These are phyloP conservation scores for Oceanites oceanicus DNA, from an alignment of 2,113 vertebrate genomes.

Conservation along the genomic window DNA sequence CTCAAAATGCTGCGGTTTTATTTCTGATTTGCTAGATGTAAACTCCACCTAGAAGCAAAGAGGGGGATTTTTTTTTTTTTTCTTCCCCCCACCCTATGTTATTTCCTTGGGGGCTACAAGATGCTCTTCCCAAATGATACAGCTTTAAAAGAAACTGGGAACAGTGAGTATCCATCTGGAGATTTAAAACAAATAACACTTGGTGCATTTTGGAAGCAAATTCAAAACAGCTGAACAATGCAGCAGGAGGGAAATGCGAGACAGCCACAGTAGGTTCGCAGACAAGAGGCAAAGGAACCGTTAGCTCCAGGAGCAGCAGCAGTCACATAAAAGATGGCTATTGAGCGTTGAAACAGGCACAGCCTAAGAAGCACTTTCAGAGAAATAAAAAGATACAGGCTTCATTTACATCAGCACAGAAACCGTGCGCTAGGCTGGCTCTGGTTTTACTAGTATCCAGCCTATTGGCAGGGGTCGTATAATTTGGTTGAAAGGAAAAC, in stretches of 20 bases:
- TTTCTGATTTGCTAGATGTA: not conserved
- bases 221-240: constrained; percentile 48
- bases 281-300: not conserved
- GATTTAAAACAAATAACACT: not conserved
- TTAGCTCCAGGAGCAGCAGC: not conserved
- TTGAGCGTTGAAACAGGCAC: not conserved
- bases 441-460: not conserved
- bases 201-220: constrained; percentile 23
- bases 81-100: not conserved
- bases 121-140: not conserved
- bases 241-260: constrained; percentile 47
- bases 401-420: not conserved
- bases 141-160: not conserved
- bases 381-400: not conserved
- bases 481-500: not conserved
- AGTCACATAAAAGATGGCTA: not conserved
- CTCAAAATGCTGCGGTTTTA: not conserved
- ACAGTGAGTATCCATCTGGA: constrained; percentile 14
- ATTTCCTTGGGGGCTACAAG: not conserved
- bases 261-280: not conserved
- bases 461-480: not conserved
- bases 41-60: not conserved
- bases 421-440: not conserved
- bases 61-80: not conserved
- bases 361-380: not conserved